phyloP scores from a whole-genome alignment of 1,140 invertebrate genomes.

The Drosophila albomicans region DNA sequence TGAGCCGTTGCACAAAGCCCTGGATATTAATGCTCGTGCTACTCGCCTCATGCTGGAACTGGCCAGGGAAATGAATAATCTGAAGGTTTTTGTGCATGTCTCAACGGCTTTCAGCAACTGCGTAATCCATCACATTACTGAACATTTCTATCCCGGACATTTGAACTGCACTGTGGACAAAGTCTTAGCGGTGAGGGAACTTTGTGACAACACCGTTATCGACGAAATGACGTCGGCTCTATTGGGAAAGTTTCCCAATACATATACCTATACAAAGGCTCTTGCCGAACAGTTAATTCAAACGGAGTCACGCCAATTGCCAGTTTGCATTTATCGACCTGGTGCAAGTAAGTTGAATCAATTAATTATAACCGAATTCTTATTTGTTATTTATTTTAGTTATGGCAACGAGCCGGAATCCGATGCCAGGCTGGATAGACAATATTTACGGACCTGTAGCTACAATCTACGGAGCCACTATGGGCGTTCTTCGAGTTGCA shows the following conservation, averaged over 20 bases:
- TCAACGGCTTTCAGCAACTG: constrained; percentile 91
- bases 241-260: constrained; percentile 91
- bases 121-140: constrained; percentile 86
- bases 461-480: constrained; percentile 88
- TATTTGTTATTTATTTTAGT: constrained; percentile 86
- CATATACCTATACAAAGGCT: constrained; percentile 93
- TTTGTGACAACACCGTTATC: constrained; percentile 86
- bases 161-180: constrained; percentile 87
- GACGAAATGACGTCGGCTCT: constrained; percentile 88
- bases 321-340: constrained; percentile 90
- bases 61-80: constrained; percentile 88
- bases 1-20: constrained; percentile 89
- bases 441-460: constrained; percentile 96
- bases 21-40: constrained; percentile 87
- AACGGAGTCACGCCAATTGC: constrained; percentile 88
- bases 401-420: constrained; percentile 91
- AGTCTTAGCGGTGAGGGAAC: constrained; percentile 86
- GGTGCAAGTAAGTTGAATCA: constrained; percentile 87
- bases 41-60: constrained; percentile 86
- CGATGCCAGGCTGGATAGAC: constrained; percentile 93
- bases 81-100: constrained; percentile 89
- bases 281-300: constrained; percentile 90
- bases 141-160: constrained; percentile 90
- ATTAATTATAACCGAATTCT: constrained; percentile 85
- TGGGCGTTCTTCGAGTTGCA: constrained; percentile 90